Percentiles rank a stretch among this genome's conserved stretches.
Evolutionary conservation across 2,888 invertebrate species (phyloP).

Genomic region (Heliconius sara): DNA sequence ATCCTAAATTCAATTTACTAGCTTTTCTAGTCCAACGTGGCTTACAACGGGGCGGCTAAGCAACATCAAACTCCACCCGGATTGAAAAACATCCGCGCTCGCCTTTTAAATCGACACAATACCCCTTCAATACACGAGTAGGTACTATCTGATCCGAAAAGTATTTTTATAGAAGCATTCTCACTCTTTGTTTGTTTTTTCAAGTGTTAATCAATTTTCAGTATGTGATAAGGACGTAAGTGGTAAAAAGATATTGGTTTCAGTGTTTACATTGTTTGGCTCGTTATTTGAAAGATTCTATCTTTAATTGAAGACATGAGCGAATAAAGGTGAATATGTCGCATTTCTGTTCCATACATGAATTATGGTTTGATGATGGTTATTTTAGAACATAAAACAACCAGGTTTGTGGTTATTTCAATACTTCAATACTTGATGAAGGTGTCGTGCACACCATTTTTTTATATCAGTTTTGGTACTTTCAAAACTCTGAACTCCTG

Average conservation of each 20-base stretch:
- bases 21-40: slow-evolving; percentile 13
- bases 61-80: neutral
- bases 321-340: neutral
- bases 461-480: too few species aligned
- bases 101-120: slow-evolving; percentile 12
- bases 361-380: too few species aligned
- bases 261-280: neutral
- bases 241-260: neutral
- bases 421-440: too few species aligned
- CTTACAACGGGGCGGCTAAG: slow-evolving; percentile 13
- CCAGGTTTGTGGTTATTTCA: too few species aligned
- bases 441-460: too few species aligned
- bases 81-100: slow-evolving; percentile 18
- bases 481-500: too few species aligned
- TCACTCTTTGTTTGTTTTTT: slow-evolving; percentile 5
- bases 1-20: slow-evolving; percentile 20
- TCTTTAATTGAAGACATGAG: neutral
- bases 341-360: neutral
- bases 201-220: slow-evolving; percentile 5
- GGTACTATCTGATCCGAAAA: neutral
- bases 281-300: neutral
- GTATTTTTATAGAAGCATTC: neutral
- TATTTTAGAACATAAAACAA: too few species aligned
- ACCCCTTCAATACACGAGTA: neutral
- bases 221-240: neutral